These are phyloP conservation scores for Adoxophyes honmai DNA, from an alignment of 1,140 invertebrate genomes.

Conservation along the genomic window DNA sequence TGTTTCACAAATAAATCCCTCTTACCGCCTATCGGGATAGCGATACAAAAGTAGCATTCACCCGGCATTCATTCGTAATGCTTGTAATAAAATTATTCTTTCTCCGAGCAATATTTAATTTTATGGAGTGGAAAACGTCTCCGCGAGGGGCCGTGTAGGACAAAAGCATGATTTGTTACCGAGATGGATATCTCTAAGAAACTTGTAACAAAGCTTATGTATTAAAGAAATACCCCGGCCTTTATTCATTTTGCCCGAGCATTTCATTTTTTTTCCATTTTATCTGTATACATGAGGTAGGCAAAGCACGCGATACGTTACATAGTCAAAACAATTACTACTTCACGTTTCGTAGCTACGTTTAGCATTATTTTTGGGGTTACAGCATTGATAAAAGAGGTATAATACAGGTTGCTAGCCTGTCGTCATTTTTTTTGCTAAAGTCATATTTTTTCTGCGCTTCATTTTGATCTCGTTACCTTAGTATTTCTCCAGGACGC, in stretches of 20 bases:
- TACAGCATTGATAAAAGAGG: too few relatives aligned
- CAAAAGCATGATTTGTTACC: slow-evolving; percentile 67
- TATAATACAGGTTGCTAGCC: too few relatives aligned
- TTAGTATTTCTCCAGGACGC: too few relatives aligned
- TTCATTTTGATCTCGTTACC: too few relatives aligned
- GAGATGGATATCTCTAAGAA: slow-evolving; percentile 44
- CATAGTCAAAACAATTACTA: too few relatives aligned
- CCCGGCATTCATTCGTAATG: slow-evolving; percentile 7
- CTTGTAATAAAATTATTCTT: slow-evolving; percentile 56
- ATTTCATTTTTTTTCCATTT: slow-evolving; percentile 15
- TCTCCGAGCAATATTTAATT: slow-evolving; percentile 61
- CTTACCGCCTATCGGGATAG: background rate
- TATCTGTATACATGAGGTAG: too few relatives aligned
- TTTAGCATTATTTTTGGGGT: too few relatives aligned
- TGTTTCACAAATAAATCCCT: slow-evolving; percentile 3
- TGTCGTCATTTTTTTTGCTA: too few relatives aligned
- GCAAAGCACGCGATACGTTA: too few relatives aligned
- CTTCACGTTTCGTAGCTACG: too few relatives aligned
- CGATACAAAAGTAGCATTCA: slow-evolving; percentile 20
- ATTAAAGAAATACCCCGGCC: slow-evolving; percentile 34
- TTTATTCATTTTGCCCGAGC: slow-evolving; percentile 34
- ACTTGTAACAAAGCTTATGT: slow-evolving; percentile 41
- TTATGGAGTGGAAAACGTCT: slow-evolving; percentile 65
- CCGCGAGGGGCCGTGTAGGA: slow-evolving; percentile 41
- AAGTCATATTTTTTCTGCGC: too few relatives aligned